These are phyloP conservation scores for Lysandra bellargus DNA, from an alignment of 2,888 invertebrate species.

Conservation along the genomic window DNA sequence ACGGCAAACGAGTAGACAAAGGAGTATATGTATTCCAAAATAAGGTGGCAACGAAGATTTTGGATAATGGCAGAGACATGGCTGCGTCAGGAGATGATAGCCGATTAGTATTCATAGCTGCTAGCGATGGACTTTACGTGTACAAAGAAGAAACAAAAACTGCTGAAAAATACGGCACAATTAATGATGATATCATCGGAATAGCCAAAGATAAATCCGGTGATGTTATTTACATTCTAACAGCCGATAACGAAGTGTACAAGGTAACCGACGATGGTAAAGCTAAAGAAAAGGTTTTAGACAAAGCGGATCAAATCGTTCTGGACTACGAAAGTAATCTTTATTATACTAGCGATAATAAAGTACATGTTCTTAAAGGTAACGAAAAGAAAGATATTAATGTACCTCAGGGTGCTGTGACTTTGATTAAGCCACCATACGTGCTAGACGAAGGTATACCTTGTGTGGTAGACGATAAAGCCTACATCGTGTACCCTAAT, in stretches of 20 bases:
- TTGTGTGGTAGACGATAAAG: slow-evolving; percentile 48
- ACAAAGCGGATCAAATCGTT: slow-evolving; percentile 56
- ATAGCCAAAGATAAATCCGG: slow-evolving; percentile 40
- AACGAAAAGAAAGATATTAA: slow-evolving; percentile 51
- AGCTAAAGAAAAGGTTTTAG: slow-evolving; percentile 52
- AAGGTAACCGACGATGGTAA: slow-evolving; percentile 59
- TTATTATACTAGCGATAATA: slow-evolving; percentile 55
- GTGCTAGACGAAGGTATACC: slow-evolving; percentile 50
- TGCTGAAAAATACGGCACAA: slow-evolving; percentile 45
- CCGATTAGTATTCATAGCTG: slow-evolving; percentile 51
- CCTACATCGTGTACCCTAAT: slow-evolving; percentile 51
- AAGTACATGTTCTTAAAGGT: slow-evolving; percentile 47
- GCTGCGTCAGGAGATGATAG: slow-evolving; percentile 49
- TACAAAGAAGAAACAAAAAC: slow-evolving; percentile 45
- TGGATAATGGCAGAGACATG: slow-evolving; percentile 51
- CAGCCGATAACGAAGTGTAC: slow-evolving; percentile 54
- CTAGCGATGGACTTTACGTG: slow-evolving; percentile 54
- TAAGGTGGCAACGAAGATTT: slow-evolving; percentile 46
- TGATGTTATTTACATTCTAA: slow-evolving; percentile 58
- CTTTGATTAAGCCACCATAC: slow-evolving; percentile 55
- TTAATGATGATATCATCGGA: slow-evolving; percentile 45
- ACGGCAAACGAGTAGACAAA: slow-evolving; percentile 43
- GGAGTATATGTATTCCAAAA: slow-evolving; percentile 50
- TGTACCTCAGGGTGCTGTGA: slow-evolving; percentile 51
- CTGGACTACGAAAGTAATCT: slow-evolving; percentile 58